These are phyloP conservation scores for Drosophila lacertosa DNA, from an alignment of 1,140 invertebrate genomes.

Conservation along the genomic window DNA sequence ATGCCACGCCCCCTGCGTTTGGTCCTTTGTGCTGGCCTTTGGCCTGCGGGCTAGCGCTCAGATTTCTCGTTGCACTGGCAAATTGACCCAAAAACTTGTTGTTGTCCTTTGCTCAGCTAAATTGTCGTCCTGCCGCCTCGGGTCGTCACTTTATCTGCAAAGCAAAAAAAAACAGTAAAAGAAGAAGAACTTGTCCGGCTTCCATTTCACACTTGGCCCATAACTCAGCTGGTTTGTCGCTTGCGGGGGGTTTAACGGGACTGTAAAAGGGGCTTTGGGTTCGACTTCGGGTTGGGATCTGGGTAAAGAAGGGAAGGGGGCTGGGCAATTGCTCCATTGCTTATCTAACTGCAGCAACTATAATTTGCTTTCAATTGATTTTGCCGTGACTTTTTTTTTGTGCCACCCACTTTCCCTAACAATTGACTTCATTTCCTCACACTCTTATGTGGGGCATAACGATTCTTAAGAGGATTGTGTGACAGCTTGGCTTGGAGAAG, in stretches of 20 bases:
- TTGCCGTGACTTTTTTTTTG: conserved; percentile 42
- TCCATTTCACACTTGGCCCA: conserved; percentile 51
- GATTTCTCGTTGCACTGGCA: conserved; percentile 45
- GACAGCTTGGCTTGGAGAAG: no score
- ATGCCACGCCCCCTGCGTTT: not conserved
- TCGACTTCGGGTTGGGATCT: not conserved
- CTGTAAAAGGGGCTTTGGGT: no score
- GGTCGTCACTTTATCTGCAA: conserved; percentile 27
- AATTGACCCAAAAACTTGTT: conserved; percentile 57
- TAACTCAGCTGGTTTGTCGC: conserved; percentile 31
- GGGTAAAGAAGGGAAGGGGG: not conserved
- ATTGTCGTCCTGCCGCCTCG: conserved; percentile 31
- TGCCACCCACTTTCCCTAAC: not conserved
- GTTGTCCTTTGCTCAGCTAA: conserved; percentile 43
- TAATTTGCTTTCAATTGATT: conserved; percentile 83
- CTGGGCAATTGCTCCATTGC: conserved; percentile 32
- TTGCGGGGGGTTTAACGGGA: conserved; percentile 3
- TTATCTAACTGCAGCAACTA: conserved; percentile 80
- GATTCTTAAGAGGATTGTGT: no score
- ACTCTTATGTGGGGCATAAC: not conserved
- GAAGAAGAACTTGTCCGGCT: conserved; percentile 14
- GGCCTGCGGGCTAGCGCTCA: conserved; percentile 10
- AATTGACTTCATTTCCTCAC: not conserved
- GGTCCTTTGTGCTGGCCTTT: conserved; percentile 7
- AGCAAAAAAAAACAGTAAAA: conserved; percentile 6